These are phyloP conservation scores for Ctenomys sociabilis DNA, from an alignment of 2,113 vertebrate genomes.

Conservation along the genomic window DNA sequence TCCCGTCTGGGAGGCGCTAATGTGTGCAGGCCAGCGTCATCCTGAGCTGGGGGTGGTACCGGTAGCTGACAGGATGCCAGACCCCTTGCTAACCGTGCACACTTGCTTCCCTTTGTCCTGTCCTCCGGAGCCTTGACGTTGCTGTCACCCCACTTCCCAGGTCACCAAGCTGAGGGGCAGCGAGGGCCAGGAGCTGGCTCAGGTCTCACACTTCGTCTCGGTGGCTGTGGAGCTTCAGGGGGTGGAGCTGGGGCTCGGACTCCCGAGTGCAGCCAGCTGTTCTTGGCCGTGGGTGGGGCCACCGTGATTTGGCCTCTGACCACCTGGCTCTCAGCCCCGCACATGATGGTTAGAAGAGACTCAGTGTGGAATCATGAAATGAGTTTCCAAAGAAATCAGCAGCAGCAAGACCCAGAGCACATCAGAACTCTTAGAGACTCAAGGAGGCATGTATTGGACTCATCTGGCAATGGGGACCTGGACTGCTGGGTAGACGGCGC, in stretches of 20 bases:
- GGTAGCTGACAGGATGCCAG: not conserved
- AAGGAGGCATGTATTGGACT: not conserved
- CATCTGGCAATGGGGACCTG: not conserved
- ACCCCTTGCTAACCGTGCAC: rapidly evolving
- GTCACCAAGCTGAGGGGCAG: not conserved
- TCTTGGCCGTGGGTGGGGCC: not conserved
- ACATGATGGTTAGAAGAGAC: not conserved
- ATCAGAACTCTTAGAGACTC: not conserved
- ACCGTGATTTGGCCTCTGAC: not conserved
- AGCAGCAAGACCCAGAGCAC: not conserved
- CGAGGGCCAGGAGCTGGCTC: no score
- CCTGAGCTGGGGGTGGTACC: not conserved
- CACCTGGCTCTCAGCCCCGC: not conserved
- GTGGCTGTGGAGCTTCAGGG: no score
- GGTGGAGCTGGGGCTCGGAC: not conserved
- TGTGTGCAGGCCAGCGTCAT: not conserved
- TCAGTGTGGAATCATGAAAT: not conserved
- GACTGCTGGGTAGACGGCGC: not conserved
- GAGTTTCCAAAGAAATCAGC: conserved; percentile 40
- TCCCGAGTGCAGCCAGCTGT: not conserved
- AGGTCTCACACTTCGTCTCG: no score
- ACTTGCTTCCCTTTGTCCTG: not conserved
- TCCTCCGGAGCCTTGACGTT: not conserved
- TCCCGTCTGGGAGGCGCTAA: not conserved
- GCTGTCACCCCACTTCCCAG: not conserved